Evolutionary conservation across 1,140 invertebrate species (phyloP).

Genomic region (Hermetia illucens): DNA sequence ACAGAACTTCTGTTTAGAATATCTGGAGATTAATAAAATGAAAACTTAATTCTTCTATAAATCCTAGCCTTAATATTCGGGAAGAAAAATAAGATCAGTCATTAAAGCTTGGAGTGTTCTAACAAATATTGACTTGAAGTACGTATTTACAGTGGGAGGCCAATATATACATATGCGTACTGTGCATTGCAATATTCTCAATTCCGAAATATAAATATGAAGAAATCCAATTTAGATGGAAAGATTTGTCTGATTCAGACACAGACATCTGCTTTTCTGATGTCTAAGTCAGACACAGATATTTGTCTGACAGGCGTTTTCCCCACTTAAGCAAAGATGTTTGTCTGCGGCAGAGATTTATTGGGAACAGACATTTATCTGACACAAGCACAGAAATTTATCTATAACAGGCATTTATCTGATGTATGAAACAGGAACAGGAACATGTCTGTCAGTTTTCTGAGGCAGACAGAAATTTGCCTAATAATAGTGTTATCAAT

Average conservation of each 20-base stretch:
- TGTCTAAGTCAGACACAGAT: neutral
- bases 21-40: neutral
- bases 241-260: neutral
- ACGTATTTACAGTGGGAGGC: neutral
- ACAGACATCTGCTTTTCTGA: neutral
- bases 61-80: too few species aligned
- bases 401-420: too few species aligned
- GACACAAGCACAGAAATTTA: too few species aligned
- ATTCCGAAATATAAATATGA: neutral
- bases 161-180: neutral
- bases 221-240: neutral
- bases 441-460: too few species aligned
- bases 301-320: neutral
- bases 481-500: too few species aligned
- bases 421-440: too few species aligned
- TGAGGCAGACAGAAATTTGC: too few species aligned
- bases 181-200: neutral
- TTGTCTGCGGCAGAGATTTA: neutral
- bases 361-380: neutral
- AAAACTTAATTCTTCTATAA: too few species aligned
- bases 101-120: neutral
- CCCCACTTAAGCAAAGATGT: too few species aligned
- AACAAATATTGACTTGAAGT: neutral
- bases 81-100: neutral
- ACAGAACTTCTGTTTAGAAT: neutral